A percentile compares a stretch with the other conserved stretches of the same genome.
Conservation (phyloP, 1,140 invertebrate species). For the Habropoda laboriosa region DNA sequence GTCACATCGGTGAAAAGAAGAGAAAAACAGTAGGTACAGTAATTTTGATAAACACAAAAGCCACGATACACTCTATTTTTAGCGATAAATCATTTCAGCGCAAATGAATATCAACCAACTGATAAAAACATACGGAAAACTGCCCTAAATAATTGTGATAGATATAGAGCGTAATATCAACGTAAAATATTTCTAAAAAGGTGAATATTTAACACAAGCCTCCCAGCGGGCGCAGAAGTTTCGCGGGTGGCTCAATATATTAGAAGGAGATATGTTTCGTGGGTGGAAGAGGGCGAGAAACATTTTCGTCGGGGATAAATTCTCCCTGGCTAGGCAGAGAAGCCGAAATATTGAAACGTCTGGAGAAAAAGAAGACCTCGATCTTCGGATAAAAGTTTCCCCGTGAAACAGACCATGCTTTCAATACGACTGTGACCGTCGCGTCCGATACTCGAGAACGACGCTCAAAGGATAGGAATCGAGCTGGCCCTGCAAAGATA, state of each 20-base stretch:
- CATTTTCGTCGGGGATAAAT: constrained; percentile 24
- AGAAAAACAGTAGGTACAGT: too few species aligned
- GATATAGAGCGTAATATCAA: not conserved
- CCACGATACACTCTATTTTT: too few species aligned
- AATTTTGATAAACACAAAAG: too few species aligned
- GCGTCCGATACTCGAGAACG: constrained; percentile 36
- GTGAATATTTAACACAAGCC: not conserved
- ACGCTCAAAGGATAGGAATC: constrained; percentile 59
- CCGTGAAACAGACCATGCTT: constrained; percentile 30
- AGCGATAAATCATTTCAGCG: too few species aligned
- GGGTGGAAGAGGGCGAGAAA: constrained; percentile 9
- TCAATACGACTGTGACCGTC: constrained; percentile 51
- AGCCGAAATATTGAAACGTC: constrained; percentile 44
- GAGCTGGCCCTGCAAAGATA: constrained; percentile 37
- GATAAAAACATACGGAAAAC: not conserved
- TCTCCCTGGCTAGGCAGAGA: not conserved
- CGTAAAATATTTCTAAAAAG: not conserved
- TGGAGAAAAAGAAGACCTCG: constrained; percentile 26
- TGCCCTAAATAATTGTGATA: not conserved
- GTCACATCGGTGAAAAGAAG: too few species aligned
- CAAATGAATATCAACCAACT: too few species aligned
- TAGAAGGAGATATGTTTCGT: not conserved
- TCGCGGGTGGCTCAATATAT: not conserved
- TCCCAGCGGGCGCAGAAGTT: not conserved
- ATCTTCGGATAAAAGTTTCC: constrained; percentile 48